A percentile compares a stretch with the other conserved stretches of the same genome.
Evolutionary conservation across 2,888 invertebrate species (phyloP).

Genomic region (Panopea generosa): DNA sequence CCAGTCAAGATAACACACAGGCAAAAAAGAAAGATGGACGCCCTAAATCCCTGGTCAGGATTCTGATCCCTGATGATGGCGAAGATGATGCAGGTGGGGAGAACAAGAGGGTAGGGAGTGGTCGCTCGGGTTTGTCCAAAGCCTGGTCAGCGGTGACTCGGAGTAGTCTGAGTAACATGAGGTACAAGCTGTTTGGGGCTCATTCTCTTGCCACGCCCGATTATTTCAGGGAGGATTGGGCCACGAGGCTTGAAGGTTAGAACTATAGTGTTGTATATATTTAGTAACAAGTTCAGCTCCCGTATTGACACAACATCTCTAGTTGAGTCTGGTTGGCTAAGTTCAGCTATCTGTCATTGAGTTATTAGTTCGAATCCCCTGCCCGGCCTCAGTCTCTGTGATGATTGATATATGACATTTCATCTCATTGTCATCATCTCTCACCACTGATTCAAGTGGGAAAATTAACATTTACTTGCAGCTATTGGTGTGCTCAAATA

Average conservation of each 20-base stretch:
- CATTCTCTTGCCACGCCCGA: slow-evolving; percentile 72
- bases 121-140: slow-evolving; percentile 55
- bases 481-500: no score
- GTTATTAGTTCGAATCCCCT: no score
- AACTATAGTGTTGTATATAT: background rate
- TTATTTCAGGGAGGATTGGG: slow-evolving; percentile 69
- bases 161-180: slow-evolving; percentile 67
- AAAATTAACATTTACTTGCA: no score
- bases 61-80: slow-evolving; percentile 39
- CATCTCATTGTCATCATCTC: no score
- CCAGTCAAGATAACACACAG: slow-evolving; percentile 18
- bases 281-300: no score
- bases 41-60: slow-evolving; percentile 54
- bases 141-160: slow-evolving; percentile 60
- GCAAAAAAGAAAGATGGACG: slow-evolving; percentile 29
- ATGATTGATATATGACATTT: no score
- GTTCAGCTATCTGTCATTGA: no score
- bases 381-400: no score
- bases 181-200: slow-evolving; percentile 71
- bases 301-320: no score
- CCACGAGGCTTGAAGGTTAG: slow-evolving; percentile 56
- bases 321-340: no score
- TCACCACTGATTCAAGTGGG: no score
- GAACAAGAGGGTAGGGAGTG: slow-evolving; percentile 33
- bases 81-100: background rate